A percentile compares a stretch with the other conserved stretches of the same genome.
Conservation (phyloP, 1,140 invertebrate species). For the Onthophagus taurus region DNA sequence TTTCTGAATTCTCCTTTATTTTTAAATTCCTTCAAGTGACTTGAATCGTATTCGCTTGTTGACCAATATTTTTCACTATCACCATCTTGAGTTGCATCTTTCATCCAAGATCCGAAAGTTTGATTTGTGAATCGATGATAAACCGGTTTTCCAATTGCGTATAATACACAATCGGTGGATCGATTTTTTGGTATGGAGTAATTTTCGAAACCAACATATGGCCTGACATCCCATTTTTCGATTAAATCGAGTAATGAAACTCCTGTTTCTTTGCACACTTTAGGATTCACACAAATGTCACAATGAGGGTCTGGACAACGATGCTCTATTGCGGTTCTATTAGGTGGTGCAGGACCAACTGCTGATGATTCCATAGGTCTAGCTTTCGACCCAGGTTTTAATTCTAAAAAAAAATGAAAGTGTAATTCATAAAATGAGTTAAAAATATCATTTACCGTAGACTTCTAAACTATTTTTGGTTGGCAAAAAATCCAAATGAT, state of each 20-base stretch:
- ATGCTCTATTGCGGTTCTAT: constrained; percentile 45
- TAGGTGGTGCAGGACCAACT: constrained; percentile 48
- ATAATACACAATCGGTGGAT: constrained; percentile 74
- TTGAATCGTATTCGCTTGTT: constrained; percentile 69
- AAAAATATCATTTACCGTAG: constrained; percentile 47
- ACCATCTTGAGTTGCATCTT: constrained; percentile 56
- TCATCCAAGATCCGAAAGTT: constrained; percentile 75
- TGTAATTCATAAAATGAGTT: too few species aligned
- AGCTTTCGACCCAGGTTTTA: too few species aligned
- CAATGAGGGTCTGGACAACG: constrained; percentile 51
- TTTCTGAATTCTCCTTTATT: constrained; percentile 61
- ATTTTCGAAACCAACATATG: too few species aligned
- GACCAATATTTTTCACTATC: constrained; percentile 71
- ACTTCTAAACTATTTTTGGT: constrained; percentile 67
- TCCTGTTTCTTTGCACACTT: constrained; percentile 8
- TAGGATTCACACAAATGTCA: constrained; percentile 46
- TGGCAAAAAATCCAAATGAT: constrained; percentile 53
- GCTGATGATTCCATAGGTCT: too few species aligned
- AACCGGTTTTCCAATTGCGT: constrained; percentile 86
- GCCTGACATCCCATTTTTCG: constrained; percentile 46
- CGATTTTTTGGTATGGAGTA: too few species aligned
- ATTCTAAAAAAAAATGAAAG: too few species aligned
- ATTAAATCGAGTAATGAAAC: constrained; percentile 39
- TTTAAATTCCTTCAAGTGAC: constrained; percentile 64
- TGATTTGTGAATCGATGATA: constrained; percentile 70